These are phyloP conservation scores for Alectoris magna DNA, from an alignment of 2,797 vertebrate genomes.

Conservation along the genomic window DNA sequence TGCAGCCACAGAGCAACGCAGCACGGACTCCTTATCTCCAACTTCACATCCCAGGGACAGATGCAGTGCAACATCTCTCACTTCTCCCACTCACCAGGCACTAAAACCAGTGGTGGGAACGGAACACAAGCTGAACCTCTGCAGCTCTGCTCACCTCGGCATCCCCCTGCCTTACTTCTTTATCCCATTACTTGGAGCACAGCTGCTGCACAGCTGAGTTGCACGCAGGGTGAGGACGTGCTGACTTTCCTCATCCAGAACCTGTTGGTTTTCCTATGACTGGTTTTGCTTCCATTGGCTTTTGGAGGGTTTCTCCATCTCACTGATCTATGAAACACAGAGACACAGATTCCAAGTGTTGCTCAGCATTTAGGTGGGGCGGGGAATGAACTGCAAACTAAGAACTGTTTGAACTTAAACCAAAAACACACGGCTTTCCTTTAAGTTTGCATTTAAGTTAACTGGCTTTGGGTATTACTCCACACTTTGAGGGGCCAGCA, in stretches of 20 bases:
- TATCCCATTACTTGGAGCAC: background rate
- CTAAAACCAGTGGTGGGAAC: no score
- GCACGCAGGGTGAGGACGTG: rapidly evolving
- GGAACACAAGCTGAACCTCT: background rate
- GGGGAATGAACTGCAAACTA: background rate
- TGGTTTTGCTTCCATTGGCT: background rate
- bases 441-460: no score
- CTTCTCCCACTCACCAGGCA: background rate
- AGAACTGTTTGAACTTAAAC: background rate
- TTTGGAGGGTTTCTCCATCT: background rate
- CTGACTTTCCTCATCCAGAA: rapidly evolving
- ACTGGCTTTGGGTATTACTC: rapidly evolving
- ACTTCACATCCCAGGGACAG: background rate
- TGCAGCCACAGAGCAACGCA: rapidly evolving
- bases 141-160: background rate
- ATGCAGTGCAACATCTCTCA: rapidly evolving
- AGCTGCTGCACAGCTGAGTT: rapidly evolving
- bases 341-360: background rate
- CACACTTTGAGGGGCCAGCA: rapidly evolving
- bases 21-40: no score
- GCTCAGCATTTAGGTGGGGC: no score
- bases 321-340: background rate
- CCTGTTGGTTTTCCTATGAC: rapidly evolving
- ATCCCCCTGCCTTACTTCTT: background rate
- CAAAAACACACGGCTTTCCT: rapidly evolving